Percentiles rank a stretch among this genome's conserved stretches.
Conservation (phyloP, 1,140 invertebrate genomes). For the Zaprionus ghesquierei region DNA sequence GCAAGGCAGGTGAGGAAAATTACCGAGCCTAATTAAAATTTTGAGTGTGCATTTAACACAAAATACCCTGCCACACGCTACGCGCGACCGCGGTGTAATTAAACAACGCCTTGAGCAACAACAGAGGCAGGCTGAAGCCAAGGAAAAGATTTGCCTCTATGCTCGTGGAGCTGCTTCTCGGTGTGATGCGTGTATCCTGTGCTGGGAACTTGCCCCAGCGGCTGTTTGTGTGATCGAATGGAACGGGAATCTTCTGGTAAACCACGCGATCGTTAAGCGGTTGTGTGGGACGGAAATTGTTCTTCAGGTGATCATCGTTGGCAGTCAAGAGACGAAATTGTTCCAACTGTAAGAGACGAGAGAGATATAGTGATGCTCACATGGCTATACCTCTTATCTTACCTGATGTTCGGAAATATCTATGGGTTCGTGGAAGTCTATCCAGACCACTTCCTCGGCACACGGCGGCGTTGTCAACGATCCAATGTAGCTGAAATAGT, state of each 20-base stretch:
- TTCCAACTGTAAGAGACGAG: constrained; percentile 85
- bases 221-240: neutral
- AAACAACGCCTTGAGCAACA: constrained; percentile 42
- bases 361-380: neutral
- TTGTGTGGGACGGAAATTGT: constrained; percentile 91
- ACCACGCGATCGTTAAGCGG: constrained; percentile 87
- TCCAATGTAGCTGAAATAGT: constrained; percentile 93
- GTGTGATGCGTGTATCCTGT: constrained; percentile 22
- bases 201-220: constrained; percentile 44
- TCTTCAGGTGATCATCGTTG: constrained; percentile 86
- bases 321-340: constrained; percentile 88
- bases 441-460: constrained; percentile 94
- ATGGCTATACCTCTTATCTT: constrained; percentile 30
- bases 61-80: neutral
- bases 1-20: constrained; percentile 12
- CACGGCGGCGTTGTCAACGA: constrained; percentile 97
- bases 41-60: constrained; percentile 37
- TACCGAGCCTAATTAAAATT: constrained; percentile 44
- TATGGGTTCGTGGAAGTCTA: constrained; percentile 91
- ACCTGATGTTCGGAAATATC: constrained; percentile 91
- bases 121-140: neutral
- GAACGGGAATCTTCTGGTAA: constrained; percentile 23
- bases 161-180: neutral
- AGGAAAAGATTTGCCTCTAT: neutral
- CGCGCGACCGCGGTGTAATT: constrained; percentile 46